Base-by-base conservation (phyloP, 2,797 vertebrate species). In the Zenarchopterus dispar region DNA sequence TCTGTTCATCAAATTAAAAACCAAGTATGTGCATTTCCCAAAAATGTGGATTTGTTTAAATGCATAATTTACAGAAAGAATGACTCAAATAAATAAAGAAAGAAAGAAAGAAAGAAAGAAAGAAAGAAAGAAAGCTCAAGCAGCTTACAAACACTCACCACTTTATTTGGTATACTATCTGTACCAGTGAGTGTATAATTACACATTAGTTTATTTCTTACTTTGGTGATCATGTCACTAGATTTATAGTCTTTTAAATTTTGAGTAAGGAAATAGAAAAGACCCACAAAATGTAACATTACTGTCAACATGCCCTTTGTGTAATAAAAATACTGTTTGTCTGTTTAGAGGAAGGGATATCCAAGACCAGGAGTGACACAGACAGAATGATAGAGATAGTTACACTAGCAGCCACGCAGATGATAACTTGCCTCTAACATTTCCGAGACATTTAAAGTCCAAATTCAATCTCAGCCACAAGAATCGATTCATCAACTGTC, bases 381-480 rank as follows among this genome's bases (percentile, higher is more conserved):
- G 39, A 15, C 45, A 31, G 9, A 36, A 18, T 3, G 36, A 54
- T 22, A 8, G 17, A n/a, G 19, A 33, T 10, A 2, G 19, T 45
- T 19, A 3, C 48, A 50, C 46, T 10, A 7, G 22, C 56, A 55
- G 47, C 43, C 33, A 39, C 51, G 33, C 13, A 18, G 41, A 63
- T 52, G 47, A 78, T 62, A 77, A 68, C 54, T 54, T 39, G 50
- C 52, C 48, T 55, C 23, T 51, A 77, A 55, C 82, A 74, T 81
- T 75, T 80, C 26, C 2, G 59, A 78, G 67, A 80, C 80, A 81
- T 84, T 84, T 81, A 65, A 69, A 63, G 65, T 70, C 49, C 68
- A 66, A 56, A 86, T 87, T 67, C 57, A 43, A 71, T 82, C 75
- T 51, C 36, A 70, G 62, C 31, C 56, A 56, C 75, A 60, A 65